Conservation (phyloP, 2,797 vertebrate genomes). For the Pantherophis vulpinus region DNA sequence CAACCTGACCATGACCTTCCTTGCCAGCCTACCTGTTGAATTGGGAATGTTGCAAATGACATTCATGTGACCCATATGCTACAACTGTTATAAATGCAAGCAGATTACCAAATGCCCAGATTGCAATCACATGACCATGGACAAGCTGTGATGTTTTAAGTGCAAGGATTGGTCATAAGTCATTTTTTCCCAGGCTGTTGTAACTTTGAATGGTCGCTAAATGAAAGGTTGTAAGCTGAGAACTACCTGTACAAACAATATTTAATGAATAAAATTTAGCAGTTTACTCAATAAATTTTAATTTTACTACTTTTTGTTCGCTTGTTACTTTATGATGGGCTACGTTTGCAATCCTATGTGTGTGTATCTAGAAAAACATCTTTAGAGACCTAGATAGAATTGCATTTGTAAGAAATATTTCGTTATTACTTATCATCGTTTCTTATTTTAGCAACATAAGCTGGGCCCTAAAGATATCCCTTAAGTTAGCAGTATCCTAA, state of each 20-base stretch:
- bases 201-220: neutral
- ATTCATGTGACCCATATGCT: neutral
- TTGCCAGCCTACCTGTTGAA: neutral
- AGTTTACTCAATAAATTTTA: neutral
- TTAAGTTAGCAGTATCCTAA: neutral
- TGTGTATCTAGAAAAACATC: neutral
- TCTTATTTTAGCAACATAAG: neutral
- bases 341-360: neutral
- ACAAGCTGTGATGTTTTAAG: neutral
- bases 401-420: neutral
- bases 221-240: neutral
- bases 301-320: neutral
- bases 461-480: neutral
- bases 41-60: neutral
- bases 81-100: too few relatives aligned
- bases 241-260: neutral
- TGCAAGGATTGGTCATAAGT: neutral
- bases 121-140: neutral
- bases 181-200: neutral
- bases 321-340: neutral
- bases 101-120: neutral
- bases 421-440: neutral
- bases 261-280: neutral
- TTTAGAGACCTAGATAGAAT: neutral
- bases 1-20: neutral